phyloP scores from a whole-genome alignment of 2,797 vertebrate species.

The Centropyge bicolor region DNA sequence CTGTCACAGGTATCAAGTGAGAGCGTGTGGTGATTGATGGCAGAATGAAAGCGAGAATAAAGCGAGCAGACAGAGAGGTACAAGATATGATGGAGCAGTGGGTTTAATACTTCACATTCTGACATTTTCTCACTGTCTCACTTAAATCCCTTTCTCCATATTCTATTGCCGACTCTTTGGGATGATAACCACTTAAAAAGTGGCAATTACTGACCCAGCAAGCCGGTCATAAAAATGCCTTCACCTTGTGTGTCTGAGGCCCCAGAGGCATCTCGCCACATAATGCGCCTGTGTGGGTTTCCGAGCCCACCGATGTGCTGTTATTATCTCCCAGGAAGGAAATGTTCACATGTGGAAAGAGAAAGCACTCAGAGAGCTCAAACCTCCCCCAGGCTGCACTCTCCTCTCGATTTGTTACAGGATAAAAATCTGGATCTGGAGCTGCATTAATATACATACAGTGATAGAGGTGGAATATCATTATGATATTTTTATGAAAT shows the following conservation, averaged over 20 bases:
- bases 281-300: constrained; percentile 56
- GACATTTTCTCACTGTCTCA: constrained; percentile 26
- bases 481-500: not conserved
- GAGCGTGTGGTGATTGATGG: constrained; percentile 44
- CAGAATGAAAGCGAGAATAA: constrained; percentile 15
- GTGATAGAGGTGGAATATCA: too few relatives aligned
- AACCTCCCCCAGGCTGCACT: constrained; percentile 25
- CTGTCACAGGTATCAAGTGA: constrained; percentile 43
- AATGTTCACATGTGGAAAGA: constrained; percentile 33
- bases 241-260: constrained; percentile 3
- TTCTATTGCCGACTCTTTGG: constrained; percentile 16
- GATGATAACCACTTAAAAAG: constrained; percentile 35
- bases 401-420: constrained; percentile 14
- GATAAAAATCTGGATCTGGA: constrained; percentile 6
- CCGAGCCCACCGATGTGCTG: constrained; percentile 11
- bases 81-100: not conserved
- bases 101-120: constrained; percentile 34
- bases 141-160: constrained; percentile 27
- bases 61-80: constrained; percentile 2
- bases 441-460: not conserved
- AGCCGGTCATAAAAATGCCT: constrained; percentile 31
- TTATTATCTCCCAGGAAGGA: constrained; percentile 50
- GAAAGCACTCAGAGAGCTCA: constrained; percentile 50
- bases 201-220: constrained; percentile 37
- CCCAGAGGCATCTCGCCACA: constrained; percentile 29